These are phyloP conservation scores for Amazona guildingii DNA, from an alignment of 2,113 vertebrate species.

Conservation along the genomic window DNA sequence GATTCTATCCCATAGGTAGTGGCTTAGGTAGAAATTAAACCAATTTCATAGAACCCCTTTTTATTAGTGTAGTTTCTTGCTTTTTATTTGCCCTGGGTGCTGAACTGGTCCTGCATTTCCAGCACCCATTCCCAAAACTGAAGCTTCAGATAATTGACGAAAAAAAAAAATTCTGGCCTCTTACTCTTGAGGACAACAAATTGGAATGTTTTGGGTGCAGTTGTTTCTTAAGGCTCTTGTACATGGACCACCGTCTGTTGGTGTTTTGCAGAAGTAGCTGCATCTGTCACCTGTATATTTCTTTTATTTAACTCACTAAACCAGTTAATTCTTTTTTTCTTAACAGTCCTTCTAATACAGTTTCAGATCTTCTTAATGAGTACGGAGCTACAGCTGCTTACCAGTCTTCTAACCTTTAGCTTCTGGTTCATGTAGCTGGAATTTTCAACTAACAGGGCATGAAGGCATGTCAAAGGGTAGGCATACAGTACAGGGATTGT, in stretches of 20 bases:
- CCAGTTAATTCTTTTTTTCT: not conserved
- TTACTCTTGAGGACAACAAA: not conserved
- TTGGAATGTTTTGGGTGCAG: not conserved
- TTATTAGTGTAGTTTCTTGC: not conserved
- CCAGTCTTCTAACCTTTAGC: not conserved
- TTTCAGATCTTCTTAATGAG: not conserved
- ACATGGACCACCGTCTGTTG: not conserved
- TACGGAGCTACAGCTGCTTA: not conserved
- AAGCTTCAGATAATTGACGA: not conserved
- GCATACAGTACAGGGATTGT: not conserved
- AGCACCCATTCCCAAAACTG: not conserved
- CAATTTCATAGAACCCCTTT: not conserved
- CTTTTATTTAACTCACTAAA: not conserved
- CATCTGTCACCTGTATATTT: not conserved
- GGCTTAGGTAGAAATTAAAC: not conserved
- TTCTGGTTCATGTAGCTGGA: not conserved
- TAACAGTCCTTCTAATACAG: not conserved
- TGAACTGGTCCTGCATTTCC: not conserved
- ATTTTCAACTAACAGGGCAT: not conserved
- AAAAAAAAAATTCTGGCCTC: not conserved
- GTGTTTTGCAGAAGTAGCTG: not conserved
- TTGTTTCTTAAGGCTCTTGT: not conserved
- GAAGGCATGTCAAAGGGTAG: not conserved
- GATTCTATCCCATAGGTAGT: not conserved
- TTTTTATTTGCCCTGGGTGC: not conserved